A percentile compares a stretch with the other conserved stretches of the same genome.
Evolutionary conservation across 2,888 invertebrate species (phyloP).

Genomic region (Coenonympha glycerion): DNA sequence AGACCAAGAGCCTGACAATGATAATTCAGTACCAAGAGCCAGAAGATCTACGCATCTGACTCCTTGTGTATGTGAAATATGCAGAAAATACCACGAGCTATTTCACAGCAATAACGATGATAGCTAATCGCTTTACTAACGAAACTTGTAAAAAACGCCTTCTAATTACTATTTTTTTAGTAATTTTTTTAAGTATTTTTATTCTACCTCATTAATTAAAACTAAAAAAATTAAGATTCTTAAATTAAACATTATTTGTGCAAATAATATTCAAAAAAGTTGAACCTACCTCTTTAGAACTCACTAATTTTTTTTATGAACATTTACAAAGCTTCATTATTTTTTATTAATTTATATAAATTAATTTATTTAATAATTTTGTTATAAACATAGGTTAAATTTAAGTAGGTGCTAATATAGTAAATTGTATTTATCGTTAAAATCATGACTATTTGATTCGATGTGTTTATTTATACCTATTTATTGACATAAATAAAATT

Average conservation of each 20-base stretch:
- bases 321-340: not conserved
- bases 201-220: too few species aligned
- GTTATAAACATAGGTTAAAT: too few species aligned
- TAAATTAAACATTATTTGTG: too few species aligned
- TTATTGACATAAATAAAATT: constrained; percentile 27
- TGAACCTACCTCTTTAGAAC: too few species aligned
- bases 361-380: too few species aligned
- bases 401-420: too few species aligned
- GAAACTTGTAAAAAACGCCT: not conserved
- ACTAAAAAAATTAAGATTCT: too few species aligned
- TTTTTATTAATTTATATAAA: not conserved
- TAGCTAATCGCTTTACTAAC: constrained; percentile 21
- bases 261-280: too few species aligned
- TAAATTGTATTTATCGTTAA: too few species aligned
- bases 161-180: not conserved
- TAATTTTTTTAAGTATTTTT: too few species aligned
- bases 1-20: constrained; percentile 31
- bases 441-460: too few species aligned
- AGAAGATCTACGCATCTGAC: constrained; percentile 23
- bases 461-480: not conserved
- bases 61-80: constrained; percentile 64
- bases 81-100: constrained; percentile 57
- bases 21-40: constrained; percentile 17
- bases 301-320: too few species aligned
- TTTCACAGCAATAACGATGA: constrained; percentile 42